Percentiles rank a stretch among this genome's conserved stretches.
Conservation (phyloP, 2,888 invertebrate genomes). For the Lacanobia oleracea region DNA sequence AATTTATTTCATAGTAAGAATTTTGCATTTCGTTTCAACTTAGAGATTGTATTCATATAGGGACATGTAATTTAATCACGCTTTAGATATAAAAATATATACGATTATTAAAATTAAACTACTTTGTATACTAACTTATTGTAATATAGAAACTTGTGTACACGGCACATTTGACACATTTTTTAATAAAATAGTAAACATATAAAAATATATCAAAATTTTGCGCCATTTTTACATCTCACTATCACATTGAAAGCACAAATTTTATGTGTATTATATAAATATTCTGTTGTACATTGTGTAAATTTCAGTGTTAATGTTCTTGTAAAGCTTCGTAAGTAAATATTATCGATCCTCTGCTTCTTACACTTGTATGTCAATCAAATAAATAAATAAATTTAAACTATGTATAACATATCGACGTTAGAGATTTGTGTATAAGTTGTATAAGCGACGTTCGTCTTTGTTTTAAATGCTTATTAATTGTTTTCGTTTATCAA, state of each 20-base stretch:
- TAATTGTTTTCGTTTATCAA: constrained; percentile 45
- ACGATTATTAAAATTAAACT: constrained; percentile 64
- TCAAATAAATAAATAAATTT: constrained; percentile 53
- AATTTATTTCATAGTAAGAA: constrained; percentile 86
- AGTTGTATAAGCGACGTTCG: constrained; percentile 39
- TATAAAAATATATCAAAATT: constrained; percentile 51
- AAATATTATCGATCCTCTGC: constrained; percentile 50
- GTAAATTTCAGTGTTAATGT: constrained; percentile 76
- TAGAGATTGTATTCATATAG: constrained; percentile 82
- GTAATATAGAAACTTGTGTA: constrained; percentile 62
- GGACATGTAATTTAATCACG: constrained; percentile 80
- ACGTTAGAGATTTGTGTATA: constrained; percentile 50
- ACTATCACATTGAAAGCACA: constrained; percentile 63
- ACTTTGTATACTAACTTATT: constrained; percentile 69
- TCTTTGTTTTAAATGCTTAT: constrained; percentile 49
- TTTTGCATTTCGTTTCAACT: constrained; percentile 84
- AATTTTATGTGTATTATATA: constrained; percentile 64
- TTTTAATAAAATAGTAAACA: constrained; percentile 52
- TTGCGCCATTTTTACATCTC: constrained; percentile 52
- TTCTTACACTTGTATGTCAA: constrained; percentile 57
- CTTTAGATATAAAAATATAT: constrained; percentile 79
- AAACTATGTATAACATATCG: constrained; percentile 63
- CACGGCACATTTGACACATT: constrained; percentile 62
- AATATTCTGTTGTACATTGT: constrained; percentile 78
- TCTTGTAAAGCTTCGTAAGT: constrained; percentile 48